These are phyloP conservation scores for Salvelinus sp. DNA, from an alignment of 2,113 vertebrate genomes.

Conservation along the genomic window DNA sequence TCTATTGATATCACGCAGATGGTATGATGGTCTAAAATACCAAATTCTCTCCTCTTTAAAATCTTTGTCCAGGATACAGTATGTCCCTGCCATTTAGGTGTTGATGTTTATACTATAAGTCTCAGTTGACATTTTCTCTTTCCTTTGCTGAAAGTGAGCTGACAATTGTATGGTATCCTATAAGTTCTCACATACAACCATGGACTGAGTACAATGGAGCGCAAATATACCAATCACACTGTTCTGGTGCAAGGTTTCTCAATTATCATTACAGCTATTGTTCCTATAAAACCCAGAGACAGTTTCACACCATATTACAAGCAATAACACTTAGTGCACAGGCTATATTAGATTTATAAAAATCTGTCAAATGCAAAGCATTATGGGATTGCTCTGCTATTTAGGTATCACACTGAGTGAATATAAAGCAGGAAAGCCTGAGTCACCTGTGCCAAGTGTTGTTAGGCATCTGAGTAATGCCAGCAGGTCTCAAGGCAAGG, in stretches of 20 bases:
- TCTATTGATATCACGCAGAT: neutral
- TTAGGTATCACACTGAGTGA: neutral
- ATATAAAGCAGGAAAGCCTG: neutral
- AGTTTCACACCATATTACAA: slow-evolving; percentile 3
- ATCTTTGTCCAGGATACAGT: no score
- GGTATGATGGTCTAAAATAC: slow-evolving; percentile 10
- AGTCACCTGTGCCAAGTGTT: neutral
- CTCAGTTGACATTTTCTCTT: neutral
- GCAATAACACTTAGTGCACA: slow-evolving; percentile 17
- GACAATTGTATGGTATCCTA: neutral
- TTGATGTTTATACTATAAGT: no score
- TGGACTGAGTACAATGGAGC: neutral
- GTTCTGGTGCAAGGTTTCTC: neutral
- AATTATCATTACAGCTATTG: neutral
- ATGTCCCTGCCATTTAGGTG: no score
- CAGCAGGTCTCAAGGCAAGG: neutral
- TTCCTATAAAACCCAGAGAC: no score
- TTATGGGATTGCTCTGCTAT: slow-evolving; percentile 7
- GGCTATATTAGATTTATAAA: slow-evolving; percentile 3
- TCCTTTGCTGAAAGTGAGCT: neutral
- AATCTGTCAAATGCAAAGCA: slow-evolving; percentile 8
- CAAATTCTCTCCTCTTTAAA: neutral
- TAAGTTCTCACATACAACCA: neutral
- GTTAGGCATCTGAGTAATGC: slow-evolving; percentile 1
- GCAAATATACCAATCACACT: neutral